phyloP scores from a whole-genome alignment of 2,888 invertebrate species.

The Tenthredo scrophulariae region DNA sequence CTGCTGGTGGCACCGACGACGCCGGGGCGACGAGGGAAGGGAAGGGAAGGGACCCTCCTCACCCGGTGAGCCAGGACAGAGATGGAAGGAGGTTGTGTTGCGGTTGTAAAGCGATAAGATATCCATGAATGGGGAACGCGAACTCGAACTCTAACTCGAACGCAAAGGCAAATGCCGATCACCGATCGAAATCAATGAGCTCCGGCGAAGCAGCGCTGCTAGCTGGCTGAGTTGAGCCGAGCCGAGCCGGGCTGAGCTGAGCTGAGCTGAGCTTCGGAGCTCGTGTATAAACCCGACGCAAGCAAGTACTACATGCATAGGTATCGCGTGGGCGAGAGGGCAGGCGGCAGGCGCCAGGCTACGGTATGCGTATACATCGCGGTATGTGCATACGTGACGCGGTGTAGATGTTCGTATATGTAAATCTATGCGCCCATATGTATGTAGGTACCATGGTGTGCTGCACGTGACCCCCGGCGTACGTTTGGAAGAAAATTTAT shows the following conservation, averaged over 20 bases:
- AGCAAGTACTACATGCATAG: background rate
- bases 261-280: background rate
- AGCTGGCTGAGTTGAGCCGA: background rate
- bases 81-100: slow-evolving; percentile 57
- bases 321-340: slow-evolving; percentile 15
- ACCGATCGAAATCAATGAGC: slow-evolving; percentile 66
- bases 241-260: background rate
- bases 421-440: background rate
- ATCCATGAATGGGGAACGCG: slow-evolving; percentile 66
- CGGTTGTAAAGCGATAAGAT: slow-evolving; percentile 67
- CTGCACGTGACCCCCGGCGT: background rate
- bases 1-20: slow-evolving; percentile 49
- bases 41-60: slow-evolving; percentile 47
- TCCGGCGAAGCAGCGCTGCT: background rate
- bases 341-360: slow-evolving; percentile 16
- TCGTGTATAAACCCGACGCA: background rate
- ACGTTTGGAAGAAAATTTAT: slow-evolving; percentile 47
- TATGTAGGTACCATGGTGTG: background rate
- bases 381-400: background rate
- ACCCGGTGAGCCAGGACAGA: slow-evolving; percentile 35
- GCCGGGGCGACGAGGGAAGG: slow-evolving; percentile 42
- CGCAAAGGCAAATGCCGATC: slow-evolving; percentile 60
- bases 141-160: slow-evolving; percentile 42
- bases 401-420: background rate
- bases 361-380: slow-evolving; percentile 7